Conservation (phyloP, 2,888 invertebrate species). For the Pinctada fucata region DNA sequence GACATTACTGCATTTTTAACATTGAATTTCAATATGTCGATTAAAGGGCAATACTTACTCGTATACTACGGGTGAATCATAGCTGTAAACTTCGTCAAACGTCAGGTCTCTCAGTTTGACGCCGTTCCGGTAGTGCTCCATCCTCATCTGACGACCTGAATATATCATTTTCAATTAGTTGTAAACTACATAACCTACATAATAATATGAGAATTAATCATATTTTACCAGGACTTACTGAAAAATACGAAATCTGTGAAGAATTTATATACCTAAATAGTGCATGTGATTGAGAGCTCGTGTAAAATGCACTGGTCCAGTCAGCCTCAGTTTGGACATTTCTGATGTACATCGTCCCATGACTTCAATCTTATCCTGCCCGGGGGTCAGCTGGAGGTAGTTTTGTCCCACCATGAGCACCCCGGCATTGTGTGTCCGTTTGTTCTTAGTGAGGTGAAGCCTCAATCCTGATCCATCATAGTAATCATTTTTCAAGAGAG, state of each 20-base stretch:
- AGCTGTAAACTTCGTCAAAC: slow-evolving; percentile 45
- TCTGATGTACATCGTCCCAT: slow-evolving; percentile 23
- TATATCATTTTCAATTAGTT: too few relatives aligned
- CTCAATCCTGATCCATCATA: slow-evolving; percentile 59
- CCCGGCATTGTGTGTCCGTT: slow-evolving; percentile 52
- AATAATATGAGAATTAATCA: too few relatives aligned
- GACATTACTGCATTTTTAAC: too few relatives aligned
- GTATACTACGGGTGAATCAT: slow-evolving; percentile 44
- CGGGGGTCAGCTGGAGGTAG: slow-evolving; percentile 55
- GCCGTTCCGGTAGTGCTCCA: slow-evolving; percentile 40
- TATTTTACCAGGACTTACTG: too few relatives aligned
- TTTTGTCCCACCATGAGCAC: slow-evolving; percentile 53
- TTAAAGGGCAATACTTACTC: slow-evolving; percentile 32
- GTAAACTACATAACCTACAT: too few relatives aligned
- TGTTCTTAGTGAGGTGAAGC: slow-evolving; percentile 52
- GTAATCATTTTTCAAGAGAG: slow-evolving; percentile 40
- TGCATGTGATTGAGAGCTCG: slow-evolving; percentile 60
- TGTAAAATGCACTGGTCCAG: slow-evolving; percentile 41
- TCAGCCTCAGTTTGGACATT: background rate
- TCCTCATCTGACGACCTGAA: slow-evolving; percentile 40
- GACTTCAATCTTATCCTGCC: slow-evolving; percentile 25
- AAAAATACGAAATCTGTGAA: too few relatives aligned
- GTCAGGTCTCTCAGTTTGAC: slow-evolving; percentile 40
- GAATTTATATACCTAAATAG: slow-evolving; percentile 48
- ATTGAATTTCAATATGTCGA: too few relatives aligned